phyloP scores from a whole-genome alignment of 2,888 invertebrate genomes.

The Drosophila pseudotakahashii region DNA sequence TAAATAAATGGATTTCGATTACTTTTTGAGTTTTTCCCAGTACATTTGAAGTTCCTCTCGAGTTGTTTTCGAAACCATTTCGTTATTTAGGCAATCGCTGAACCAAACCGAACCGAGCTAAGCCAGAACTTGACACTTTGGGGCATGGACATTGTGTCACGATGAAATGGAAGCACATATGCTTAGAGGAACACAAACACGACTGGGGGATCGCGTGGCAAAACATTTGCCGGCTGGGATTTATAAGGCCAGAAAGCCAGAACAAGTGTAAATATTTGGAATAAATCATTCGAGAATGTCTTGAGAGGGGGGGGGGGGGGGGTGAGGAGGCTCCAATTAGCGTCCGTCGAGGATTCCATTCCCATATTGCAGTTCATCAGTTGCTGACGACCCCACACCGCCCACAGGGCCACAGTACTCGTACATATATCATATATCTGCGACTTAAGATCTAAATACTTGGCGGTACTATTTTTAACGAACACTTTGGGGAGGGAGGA shows the following conservation, averaged over 20 bases:
- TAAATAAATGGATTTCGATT: no score
- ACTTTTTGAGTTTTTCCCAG: neutral
- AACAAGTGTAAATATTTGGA: conserved; percentile 44
- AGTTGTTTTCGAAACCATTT: conserved; percentile 49
- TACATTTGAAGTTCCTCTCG: conserved; percentile 25
- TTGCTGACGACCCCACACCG: conserved; percentile 38
- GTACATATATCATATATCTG: conserved; percentile 12
- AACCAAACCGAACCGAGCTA: conserved; percentile 57
- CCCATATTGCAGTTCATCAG: conserved; percentile 40
- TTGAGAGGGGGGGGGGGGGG: conserved; percentile 8
- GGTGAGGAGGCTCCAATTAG: conserved; percentile 29
- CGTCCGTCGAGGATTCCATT: conserved; percentile 32
- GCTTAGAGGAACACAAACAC: conserved; percentile 50
- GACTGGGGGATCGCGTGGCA: conserved; percentile 42
- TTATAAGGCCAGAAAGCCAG: conserved; percentile 15
- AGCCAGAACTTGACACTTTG: conserved; percentile 49
- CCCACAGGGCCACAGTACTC: conserved; percentile 24
- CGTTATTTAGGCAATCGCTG: conserved; percentile 64
- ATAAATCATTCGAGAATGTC: conserved; percentile 42
- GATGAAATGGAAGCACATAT: conserved; percentile 66
- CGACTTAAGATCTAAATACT: conserved; percentile 27
- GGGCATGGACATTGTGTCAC: conserved; percentile 32
- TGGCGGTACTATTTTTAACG: conserved; percentile 36
- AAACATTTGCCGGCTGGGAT: conserved; percentile 38
- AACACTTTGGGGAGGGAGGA: conserved; percentile 27